Conservation (phyloP, 2,888 invertebrate genomes). For the Cabera pusaria region DNA sequence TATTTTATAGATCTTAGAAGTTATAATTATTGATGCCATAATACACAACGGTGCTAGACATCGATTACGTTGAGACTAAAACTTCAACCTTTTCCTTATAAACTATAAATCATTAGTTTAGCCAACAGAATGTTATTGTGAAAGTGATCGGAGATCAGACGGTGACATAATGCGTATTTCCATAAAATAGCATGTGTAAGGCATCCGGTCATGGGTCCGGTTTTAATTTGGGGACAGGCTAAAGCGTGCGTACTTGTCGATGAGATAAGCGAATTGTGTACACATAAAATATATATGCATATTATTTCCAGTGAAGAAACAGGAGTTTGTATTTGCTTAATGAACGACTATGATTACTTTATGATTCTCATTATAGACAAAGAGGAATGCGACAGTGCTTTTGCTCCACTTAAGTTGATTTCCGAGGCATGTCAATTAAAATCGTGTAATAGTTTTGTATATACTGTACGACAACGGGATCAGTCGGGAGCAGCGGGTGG, state of each 20-base stretch:
- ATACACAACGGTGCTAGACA: too few relatives aligned
- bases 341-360: too few relatives aligned
- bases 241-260: not conserved
- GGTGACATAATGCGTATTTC: slow-evolving; percentile 49
- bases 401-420: not conserved
- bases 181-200: slow-evolving; percentile 44
- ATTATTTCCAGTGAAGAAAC: too few relatives aligned
- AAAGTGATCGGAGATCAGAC: slow-evolving; percentile 50
- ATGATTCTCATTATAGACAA: too few relatives aligned
- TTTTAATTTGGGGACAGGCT: slow-evolving; percentile 29
- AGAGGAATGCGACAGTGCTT: too few relatives aligned
- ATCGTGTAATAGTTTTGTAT: not conserved
- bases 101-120: slow-evolving; percentile 10
- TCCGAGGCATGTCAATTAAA: not conserved
- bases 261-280: not conserved
- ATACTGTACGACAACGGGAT: slow-evolving; percentile 53
- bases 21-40: too few relatives aligned
- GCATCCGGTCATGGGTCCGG: slow-evolving; percentile 44
- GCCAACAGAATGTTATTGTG: slow-evolving; percentile 40
- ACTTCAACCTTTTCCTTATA: not conserved
- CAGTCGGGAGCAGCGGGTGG: slow-evolving; percentile 45
- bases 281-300: too few relatives aligned
- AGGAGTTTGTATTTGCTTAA: too few relatives aligned
- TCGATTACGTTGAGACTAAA: too few relatives aligned
- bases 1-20: not conserved